A percentile compares a stretch with the other conserved stretches of the same genome.
These are phyloP conservation scores for Leptobrachium ailaonicum DNA, from an alignment of 2,113 vertebrate genomes.

Conservation along the genomic window DNA sequence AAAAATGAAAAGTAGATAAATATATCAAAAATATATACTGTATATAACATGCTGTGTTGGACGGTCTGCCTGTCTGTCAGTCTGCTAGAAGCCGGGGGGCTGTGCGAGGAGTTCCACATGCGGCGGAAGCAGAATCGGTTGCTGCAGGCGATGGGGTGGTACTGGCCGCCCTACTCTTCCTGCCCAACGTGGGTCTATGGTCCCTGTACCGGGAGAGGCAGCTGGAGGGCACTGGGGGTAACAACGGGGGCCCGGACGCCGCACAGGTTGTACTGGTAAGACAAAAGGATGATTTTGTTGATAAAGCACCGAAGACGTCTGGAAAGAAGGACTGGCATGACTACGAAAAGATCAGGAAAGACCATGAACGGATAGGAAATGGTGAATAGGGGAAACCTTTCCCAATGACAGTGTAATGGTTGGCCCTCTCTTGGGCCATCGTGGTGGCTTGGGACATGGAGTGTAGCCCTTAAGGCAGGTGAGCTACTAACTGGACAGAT, in stretches of 20 bases:
- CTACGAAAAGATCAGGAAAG: conserved; percentile 79
- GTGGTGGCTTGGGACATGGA: no score
- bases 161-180: conserved; percentile 81
- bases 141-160: conserved; percentile 84
- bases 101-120: conserved; percentile 67
- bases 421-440: no score
- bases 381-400: conserved; percentile 92
- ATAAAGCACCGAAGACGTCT: conserved; percentile 51
- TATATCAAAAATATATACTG: no score
- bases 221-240: conserved; percentile 73
- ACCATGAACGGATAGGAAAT: conserved; percentile 81
- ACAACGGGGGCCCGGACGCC: conserved; percentile 52
- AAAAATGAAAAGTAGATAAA: no score
- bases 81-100: conserved; percentile 29
- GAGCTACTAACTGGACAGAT: no score
- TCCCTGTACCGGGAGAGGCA: conserved; percentile 86
- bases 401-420: conserved; percentile 68
- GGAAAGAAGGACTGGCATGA: conserved; percentile 91
- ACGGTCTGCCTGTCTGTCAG: background rate
- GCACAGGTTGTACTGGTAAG: conserved; percentile 69
- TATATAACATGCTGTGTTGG: background rate
- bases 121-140: conserved; percentile 89
- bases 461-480: no score
- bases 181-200: conserved; percentile 93
- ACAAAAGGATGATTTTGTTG: conserved; percentile 64